phyloP scores from a whole-genome alignment of 2,888 invertebrate genomes.

The Acleris sparsana region DNA sequence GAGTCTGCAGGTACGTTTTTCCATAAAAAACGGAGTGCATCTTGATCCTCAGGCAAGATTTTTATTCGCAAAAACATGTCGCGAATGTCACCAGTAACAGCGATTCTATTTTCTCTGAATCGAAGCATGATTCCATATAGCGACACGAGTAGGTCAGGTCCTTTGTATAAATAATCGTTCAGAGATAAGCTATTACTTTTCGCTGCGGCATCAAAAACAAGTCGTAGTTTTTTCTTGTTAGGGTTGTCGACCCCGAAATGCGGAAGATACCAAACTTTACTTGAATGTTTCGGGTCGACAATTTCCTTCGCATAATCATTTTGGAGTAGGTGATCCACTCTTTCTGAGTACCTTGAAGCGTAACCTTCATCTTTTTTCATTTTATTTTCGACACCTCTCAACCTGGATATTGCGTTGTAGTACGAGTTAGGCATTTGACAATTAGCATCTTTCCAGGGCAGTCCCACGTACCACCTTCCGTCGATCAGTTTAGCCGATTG shows the following conservation, averaged over 20 bases:
- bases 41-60: constrained; percentile 35
- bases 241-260: constrained; percentile 10
- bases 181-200: constrained; percentile 34
- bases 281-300: background rate
- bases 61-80: constrained; percentile 40
- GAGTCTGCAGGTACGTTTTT: constrained; percentile 18
- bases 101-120: constrained; percentile 20
- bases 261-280: background rate
- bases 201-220: constrained; percentile 43
- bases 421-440: constrained; percentile 29
- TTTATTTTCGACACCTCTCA: background rate
- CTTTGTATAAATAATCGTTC: constrained; percentile 39
- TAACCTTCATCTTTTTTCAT: constrained; percentile 1
- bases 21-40: constrained; percentile 23
- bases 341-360: constrained; percentile 1
- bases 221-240: constrained; percentile 34
- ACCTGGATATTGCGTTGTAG: constrained; percentile 22
- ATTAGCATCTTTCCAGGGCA: constrained; percentile 42
- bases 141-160: constrained; percentile 40
- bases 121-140: constrained; percentile 38
- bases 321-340: constrained; percentile 1
- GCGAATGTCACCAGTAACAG: constrained; percentile 38
- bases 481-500: background rate
- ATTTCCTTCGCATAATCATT: constrained; percentile 5
- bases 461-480: constrained; percentile 40